Evolutionary conservation across 2,113 vertebrate genomes (phyloP).

Genomic region (Collichthys lucidus): DNA sequence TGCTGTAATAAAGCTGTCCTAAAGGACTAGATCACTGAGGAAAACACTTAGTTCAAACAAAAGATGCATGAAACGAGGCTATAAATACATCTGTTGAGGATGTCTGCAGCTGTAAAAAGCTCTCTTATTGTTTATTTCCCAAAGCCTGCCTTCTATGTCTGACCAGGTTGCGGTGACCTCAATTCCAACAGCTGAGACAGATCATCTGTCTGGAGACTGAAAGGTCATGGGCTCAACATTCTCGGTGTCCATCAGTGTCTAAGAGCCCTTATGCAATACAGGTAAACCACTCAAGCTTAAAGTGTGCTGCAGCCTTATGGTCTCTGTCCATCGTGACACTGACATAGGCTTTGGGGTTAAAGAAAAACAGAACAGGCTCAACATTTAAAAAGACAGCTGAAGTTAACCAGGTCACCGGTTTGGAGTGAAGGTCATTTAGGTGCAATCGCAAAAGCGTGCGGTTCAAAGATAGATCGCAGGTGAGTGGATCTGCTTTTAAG

Average conservation of each 20-base stretch:
- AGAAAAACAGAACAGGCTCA: slow-evolving; percentile 2
- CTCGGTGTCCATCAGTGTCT: slow-evolving; percentile 16
- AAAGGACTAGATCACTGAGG: background rate
- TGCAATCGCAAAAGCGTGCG: background rate
- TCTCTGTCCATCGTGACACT: slow-evolving; percentile 11
- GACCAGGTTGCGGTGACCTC: background rate
- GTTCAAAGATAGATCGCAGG: background rate
- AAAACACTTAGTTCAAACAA: background rate
- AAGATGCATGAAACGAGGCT: background rate
- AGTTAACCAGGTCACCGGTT: slow-evolving; percentile 1
- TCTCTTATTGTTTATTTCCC: background rate
- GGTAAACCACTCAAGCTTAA: slow-evolving; percentile 15
- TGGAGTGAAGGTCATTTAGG: background rate
- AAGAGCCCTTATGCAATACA: background rate
- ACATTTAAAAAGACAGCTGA: slow-evolving; percentile 7
- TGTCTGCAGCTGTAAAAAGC: background rate
- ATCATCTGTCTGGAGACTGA: slow-evolving; percentile 26
- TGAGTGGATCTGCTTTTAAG: background rate
- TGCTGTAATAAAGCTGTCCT: background rate
- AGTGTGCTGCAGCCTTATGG: slow-evolving; percentile 11
- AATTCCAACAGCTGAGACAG: background rate
- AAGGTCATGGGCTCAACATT: slow-evolving; percentile 31
- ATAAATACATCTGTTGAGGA: background rate
- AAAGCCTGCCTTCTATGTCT: background rate
- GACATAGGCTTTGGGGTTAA: slow-evolving; percentile 10